These are phyloP conservation scores for Coelogynopora nodosa DNA, from an alignment of 2,888 invertebrate genomes.

Conservation along the genomic window DNA sequence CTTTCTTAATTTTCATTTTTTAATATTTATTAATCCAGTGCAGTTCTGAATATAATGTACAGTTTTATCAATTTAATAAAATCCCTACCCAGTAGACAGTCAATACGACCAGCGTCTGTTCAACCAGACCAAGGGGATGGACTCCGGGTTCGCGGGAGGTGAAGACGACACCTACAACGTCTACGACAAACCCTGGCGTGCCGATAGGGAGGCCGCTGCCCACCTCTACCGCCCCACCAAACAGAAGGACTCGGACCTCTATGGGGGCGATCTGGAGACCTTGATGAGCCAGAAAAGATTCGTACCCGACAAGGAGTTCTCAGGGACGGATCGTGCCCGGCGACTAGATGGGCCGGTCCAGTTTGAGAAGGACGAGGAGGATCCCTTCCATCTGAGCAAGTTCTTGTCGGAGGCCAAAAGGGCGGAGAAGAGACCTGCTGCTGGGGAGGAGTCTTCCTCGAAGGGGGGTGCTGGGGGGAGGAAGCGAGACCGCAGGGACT, in stretches of 20 bases:
- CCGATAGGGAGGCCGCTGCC: conserved; percentile 76
- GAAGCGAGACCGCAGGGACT: conserved; percentile 47
- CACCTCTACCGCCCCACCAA: conserved; percentile 72
- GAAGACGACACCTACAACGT: conserved; percentile 93
- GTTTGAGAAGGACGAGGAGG: conserved; percentile 70
- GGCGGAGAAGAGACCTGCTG: conserved; percentile 67
- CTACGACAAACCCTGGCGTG: conserved; percentile 96
- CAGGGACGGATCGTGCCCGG: conserved; percentile 73
- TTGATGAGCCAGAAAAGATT: conserved; percentile 76
- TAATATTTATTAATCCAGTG: too few relatives aligned
- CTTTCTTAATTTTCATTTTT: too few relatives aligned
- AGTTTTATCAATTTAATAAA: conserved; percentile 79
- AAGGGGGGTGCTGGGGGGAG: conserved; percentile 19
- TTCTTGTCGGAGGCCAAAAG: conserved; percentile 95
- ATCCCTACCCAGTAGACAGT: conserved; percentile 60
- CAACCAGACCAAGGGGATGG: conserved; percentile 78
- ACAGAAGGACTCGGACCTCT: conserved; percentile 81
- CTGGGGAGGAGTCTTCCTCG: not conserved
- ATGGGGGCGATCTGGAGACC: conserved; percentile 82
- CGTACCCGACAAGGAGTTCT: conserved; percentile 93
- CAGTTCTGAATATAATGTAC: too few relatives aligned
- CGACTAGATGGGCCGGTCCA: conserved; percentile 53
- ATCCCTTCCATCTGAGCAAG: conserved; percentile 96
- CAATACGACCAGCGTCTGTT: conserved; percentile 89
- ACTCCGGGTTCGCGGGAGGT: conserved; percentile 75